Conservation (phyloP, 2,888 invertebrate genomes). For the Choristoneura rosaceana region DNA sequence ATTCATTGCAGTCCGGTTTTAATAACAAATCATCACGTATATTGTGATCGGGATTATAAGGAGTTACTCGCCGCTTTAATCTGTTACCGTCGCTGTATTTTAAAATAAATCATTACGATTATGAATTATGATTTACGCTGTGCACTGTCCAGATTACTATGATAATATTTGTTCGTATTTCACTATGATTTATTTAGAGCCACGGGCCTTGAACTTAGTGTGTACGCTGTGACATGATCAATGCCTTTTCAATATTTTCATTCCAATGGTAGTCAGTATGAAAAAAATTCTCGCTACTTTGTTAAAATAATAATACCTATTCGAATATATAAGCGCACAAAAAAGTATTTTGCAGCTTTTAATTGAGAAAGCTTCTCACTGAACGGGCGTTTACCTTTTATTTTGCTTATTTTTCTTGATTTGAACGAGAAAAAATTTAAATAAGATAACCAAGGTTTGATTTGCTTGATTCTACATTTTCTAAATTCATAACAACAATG, state of each 20-base stretch:
- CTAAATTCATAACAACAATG: neutral
- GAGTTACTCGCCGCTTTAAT: conserved; percentile 64
- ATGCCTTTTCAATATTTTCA: conserved; percentile 36
- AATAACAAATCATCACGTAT: conserved; percentile 67
- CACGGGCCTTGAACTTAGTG: conserved; percentile 38
- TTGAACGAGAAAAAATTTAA: conserved; percentile 31
- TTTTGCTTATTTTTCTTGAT: conserved; percentile 46
- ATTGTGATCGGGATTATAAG: conserved; percentile 65
- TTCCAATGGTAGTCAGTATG: conserved; percentile 8
- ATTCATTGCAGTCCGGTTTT: conserved; percentile 61
- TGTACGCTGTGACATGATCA: conserved; percentile 31
- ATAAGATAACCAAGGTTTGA: neutral
- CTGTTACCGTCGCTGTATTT: conserved; percentile 57
- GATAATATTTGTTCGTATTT: conserved; percentile 47
- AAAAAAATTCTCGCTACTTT: conserved; percentile 32
- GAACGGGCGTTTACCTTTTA: conserved; percentile 61
- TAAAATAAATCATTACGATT: conserved; percentile 55
- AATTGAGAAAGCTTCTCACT: conserved; percentile 56
- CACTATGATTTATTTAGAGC: conserved; percentile 46
- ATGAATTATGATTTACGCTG: conserved; percentile 61
- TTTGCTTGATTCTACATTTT: neutral
- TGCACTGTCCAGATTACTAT: conserved; percentile 48
- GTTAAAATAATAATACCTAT: conserved; percentile 38
- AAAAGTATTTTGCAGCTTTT: conserved; percentile 52
- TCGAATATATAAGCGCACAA: conserved; percentile 52